Percentiles rank a stretch among this genome's conserved stretches.
Evolutionary conservation across 2,888 invertebrate species (phyloP).

Genomic region (Watsonalla cultraria): DNA sequence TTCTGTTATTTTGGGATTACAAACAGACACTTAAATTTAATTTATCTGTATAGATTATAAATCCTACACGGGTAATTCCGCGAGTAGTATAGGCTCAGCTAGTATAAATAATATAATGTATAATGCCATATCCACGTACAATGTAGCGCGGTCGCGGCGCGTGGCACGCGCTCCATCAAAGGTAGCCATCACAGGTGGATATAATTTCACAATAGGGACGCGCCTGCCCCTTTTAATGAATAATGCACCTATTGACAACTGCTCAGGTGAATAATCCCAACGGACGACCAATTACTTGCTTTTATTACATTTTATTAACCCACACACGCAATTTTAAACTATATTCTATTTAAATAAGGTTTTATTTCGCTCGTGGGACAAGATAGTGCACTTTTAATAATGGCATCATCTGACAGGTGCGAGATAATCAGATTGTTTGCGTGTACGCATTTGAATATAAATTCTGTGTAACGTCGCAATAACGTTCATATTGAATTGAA

Average conservation of each 20-base stretch:
- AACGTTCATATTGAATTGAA: neutral
- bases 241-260: slow-evolving; percentile 44
- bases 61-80: too few species aligned
- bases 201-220: slow-evolving; percentile 33
- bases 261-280: slow-evolving; percentile 70
- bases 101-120: too few species aligned
- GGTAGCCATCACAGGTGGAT: slow-evolving; percentile 61
- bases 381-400: slow-evolving; percentile 35
- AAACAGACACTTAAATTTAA: too few species aligned
- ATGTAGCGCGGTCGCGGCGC: slow-evolving; percentile 15
- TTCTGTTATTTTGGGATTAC: too few species aligned
- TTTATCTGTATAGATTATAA: too few species aligned
- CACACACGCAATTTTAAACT: slow-evolving; percentile 12
- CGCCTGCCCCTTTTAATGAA: slow-evolving; percentile 31
- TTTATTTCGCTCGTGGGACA: slow-evolving; percentile 15
- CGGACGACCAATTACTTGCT: slow-evolving; percentile 61
- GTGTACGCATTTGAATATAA: neutral
- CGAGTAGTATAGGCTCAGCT: too few species aligned
- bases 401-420: slow-evolving; percentile 60
- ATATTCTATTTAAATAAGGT: slow-evolving; percentile 10
- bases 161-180: slow-evolving; percentile 58
- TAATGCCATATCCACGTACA: too few species aligned
- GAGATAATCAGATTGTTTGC: slow-evolving; percentile 55
- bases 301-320: slow-evolving; percentile 45
- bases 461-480: neutral